phyloP scores from a whole-genome alignment of 1,140 invertebrate species.

The Trypoxylus dichotomus region DNA sequence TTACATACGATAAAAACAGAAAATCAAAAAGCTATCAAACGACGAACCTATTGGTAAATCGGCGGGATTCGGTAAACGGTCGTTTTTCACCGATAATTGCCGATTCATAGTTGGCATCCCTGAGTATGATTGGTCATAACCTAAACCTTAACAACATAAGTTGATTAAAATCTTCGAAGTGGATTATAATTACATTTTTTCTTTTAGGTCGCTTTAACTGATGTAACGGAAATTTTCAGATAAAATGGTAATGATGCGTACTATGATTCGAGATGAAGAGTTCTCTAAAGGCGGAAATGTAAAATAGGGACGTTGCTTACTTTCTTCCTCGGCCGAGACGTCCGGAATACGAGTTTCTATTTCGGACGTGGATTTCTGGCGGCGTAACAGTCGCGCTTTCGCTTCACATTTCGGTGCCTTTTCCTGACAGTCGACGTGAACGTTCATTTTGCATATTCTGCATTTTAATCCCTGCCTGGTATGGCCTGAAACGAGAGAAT shows the following conservation, averaged over 20 bases:
- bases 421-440: conserved; percentile 85
- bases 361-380: conserved; percentile 84
- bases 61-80: conserved; percentile 29
- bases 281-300: too few relatives aligned
- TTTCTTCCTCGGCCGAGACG: conserved; percentile 68
- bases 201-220: too few relatives aligned
- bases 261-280: too few relatives aligned
- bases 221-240: too few relatives aligned
- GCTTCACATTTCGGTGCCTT: conserved; percentile 79
- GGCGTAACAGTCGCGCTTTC: conserved; percentile 77
- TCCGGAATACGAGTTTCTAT: conserved; percentile 67
- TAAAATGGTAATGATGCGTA: too few relatives aligned
- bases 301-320: conserved; percentile 59
- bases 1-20: not conserved
- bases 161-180: not conserved
- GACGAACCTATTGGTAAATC: conserved; percentile 17
- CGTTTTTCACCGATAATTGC: conserved; percentile 47
- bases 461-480: conserved; percentile 90
- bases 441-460: conserved; percentile 87
- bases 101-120: conserved; percentile 52
- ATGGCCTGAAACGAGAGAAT: conserved; percentile 67
- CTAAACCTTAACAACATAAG: conserved; percentile 35
- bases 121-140: conserved; percentile 42
- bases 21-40: not conserved
- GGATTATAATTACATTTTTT: too few relatives aligned